Evolutionary conservation across 2,113 vertebrate species (phyloP).

Genomic region (Trichechus manatus): DNA sequence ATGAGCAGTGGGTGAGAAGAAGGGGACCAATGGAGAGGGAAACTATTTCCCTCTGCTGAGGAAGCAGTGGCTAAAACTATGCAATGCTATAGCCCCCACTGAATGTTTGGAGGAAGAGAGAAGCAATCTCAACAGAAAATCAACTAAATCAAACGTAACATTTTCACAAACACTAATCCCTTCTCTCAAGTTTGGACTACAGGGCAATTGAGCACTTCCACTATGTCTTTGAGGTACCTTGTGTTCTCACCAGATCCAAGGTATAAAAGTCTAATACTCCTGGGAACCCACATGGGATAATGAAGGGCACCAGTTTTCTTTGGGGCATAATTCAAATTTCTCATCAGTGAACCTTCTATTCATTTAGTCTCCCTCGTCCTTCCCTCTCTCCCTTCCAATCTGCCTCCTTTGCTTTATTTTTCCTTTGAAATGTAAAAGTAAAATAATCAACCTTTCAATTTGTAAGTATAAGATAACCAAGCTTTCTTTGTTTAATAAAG

Average conservation of each 20-base stretch:
- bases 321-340: background rate
- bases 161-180: background rate
- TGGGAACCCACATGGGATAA: background rate
- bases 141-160: background rate
- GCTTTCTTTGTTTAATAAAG: background rate
- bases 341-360: background rate
- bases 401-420: too few relatives aligned
- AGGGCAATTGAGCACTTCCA: background rate
- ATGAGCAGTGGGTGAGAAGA: background rate
- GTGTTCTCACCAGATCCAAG: background rate
- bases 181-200: background rate
- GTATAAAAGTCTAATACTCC: background rate
- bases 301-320: background rate
- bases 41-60: background rate
- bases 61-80: background rate
- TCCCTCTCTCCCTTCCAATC: background rate
- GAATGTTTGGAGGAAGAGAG: background rate
- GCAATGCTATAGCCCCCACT: accelerated
- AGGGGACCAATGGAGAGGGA: background rate
- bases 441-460: background rate
- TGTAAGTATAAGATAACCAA: background rate
- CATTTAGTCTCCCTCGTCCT: background rate
- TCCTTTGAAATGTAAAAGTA: background rate
- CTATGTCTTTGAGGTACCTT: background rate
- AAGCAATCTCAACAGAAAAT: background rate